A percentile compares a stretch with the other conserved stretches of the same genome.
Conservation (phyloP, 2,888 invertebrate species). For the Lochmaea capreae region DNA sequence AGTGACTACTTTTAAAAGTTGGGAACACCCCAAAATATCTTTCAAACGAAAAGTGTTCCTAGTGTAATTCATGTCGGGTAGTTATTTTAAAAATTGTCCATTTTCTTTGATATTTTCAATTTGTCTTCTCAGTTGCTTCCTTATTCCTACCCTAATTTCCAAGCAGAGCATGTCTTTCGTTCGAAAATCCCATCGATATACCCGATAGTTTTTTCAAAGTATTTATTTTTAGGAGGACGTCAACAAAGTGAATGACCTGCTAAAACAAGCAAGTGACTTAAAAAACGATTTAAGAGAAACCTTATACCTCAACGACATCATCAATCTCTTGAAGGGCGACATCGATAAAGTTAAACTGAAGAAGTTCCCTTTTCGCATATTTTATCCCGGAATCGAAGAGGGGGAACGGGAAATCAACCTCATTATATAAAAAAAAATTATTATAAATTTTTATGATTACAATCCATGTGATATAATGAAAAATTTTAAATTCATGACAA, state of each 20-base stretch:
- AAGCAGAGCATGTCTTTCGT: not conserved
- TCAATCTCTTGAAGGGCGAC: constrained; percentile 69
- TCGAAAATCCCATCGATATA: not conserved
- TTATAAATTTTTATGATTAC: not conserved
- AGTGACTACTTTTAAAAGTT: no score
- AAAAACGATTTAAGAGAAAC: constrained; percentile 67
- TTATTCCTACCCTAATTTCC: not conserved
- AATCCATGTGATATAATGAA: not conserved
- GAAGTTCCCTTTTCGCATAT: constrained; percentile 55
- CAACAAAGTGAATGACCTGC: constrained; percentile 54
- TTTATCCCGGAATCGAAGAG: constrained; percentile 38
- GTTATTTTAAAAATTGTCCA: no score
- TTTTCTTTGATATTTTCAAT: no score
- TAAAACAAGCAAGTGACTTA: constrained; percentile 67
- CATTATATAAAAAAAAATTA: constrained; percentile 43
- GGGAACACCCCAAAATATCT: no score
- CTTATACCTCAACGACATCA: constrained; percentile 70
- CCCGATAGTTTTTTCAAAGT: not conserved
- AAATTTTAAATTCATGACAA: not conserved
- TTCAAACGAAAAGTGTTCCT: no score
- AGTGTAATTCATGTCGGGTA: no score
- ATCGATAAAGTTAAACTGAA: constrained; percentile 60
- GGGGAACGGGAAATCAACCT: constrained; percentile 41
- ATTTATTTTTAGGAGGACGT: constrained; percentile 57
- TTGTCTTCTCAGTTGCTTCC: no score